Percentiles rank a stretch among this genome's conserved stretches.
Evolutionary conservation across 2,888 invertebrate species (phyloP).

Genomic region (Spisula solida): DNA sequence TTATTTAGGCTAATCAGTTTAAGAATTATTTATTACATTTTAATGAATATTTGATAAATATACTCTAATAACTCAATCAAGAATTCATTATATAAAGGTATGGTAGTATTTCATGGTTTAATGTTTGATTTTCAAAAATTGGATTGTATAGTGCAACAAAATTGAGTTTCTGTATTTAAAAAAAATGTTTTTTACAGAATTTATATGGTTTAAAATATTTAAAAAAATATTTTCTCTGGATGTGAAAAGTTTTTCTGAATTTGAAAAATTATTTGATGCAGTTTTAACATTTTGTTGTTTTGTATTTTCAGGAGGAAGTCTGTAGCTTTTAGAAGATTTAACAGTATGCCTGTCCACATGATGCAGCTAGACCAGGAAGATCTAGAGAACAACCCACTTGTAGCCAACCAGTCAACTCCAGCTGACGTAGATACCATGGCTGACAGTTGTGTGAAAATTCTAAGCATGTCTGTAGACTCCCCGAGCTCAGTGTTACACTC

Average conservation of each 20-base stretch:
- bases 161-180: no score
- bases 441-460: slow-evolving; percentile 1
- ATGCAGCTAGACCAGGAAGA: slow-evolving; percentile 72
- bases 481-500: slow-evolving; percentile 51
- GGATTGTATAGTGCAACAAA: no score
- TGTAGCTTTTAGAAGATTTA: slow-evolving; percentile 80
- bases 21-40: no score
- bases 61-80: neutral
- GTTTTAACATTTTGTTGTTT: neutral
- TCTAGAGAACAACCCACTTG: slow-evolving; percentile 47
- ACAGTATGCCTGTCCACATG: slow-evolving; percentile 80
- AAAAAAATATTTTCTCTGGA: no score
- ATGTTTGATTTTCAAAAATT: no score
- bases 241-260: no score
- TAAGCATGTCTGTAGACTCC: slow-evolving; percentile 50
- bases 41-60: neutral
- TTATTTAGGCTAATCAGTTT: neutral
- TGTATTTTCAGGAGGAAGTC: slow-evolving; percentile 78
- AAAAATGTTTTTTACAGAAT: no score
- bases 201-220: no score
- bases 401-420: slow-evolving; percentile 55
- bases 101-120: no score
- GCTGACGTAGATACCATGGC: slow-evolving; percentile 36
- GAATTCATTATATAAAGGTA: no score
- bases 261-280: neutral